Evolutionary conservation across 1,140 invertebrate genomes (phyloP).

Genomic region (Globodera rostochiensis): DNA sequence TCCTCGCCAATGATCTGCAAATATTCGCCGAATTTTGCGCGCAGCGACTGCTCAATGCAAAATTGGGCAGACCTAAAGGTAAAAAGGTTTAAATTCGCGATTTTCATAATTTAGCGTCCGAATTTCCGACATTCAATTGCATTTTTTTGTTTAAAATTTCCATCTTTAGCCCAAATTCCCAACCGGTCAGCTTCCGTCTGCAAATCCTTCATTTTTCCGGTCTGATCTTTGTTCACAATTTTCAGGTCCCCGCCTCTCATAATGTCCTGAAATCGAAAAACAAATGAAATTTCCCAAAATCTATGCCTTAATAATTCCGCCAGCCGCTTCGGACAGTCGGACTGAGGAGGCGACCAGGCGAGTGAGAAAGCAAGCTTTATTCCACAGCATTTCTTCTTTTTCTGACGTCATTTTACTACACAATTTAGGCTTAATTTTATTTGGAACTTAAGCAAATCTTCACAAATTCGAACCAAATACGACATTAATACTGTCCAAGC

Average conservation of each 20-base stretch:
- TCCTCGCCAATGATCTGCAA: constrained; percentile 86
- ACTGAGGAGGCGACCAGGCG: constrained; percentile 58
- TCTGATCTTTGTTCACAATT: constrained; percentile 56
- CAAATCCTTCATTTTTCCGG: constrained; percentile 83
- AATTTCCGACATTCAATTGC: neutral
- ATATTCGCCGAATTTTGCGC: constrained; percentile 73
- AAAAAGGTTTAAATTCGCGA: too few species aligned
- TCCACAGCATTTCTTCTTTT: constrained; percentile 49
- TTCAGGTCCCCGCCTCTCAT: constrained; percentile 58
- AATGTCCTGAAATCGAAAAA: constrained; percentile 47
- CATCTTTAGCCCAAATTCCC: neutral
- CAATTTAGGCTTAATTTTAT: too few species aligned
- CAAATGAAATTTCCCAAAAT: neutral
- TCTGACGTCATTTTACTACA: neutral
- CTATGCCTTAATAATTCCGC: constrained; percentile 57
- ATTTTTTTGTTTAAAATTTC: neutral
- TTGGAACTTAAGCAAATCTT: too few species aligned
- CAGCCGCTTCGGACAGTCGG: constrained; percentile 56
- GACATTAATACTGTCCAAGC: too few species aligned
- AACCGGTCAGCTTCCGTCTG: constrained; percentile 92
- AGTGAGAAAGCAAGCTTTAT: constrained; percentile 51
- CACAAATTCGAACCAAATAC: too few species aligned
- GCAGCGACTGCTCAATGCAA: constrained; percentile 84
- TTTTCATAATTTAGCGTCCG: too few species aligned
- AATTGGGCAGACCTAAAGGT: constrained; percentile 76